phyloP scores from a whole-genome alignment of 2,797 vertebrate species.

The Naso thynnoides region DNA sequence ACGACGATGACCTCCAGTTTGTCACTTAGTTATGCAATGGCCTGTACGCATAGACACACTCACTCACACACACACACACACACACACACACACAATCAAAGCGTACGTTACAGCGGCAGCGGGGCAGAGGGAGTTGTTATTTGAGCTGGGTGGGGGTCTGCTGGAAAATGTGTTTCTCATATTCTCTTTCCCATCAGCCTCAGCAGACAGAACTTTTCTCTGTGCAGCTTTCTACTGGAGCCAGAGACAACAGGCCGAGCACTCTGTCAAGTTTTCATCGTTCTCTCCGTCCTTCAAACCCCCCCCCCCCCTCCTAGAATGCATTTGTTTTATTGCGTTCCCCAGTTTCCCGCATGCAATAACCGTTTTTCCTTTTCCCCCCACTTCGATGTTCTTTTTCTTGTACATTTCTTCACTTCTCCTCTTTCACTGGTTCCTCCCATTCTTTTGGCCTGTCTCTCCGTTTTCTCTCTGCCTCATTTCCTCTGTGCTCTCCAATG shows the following conservation, averaged over 20 bases:
- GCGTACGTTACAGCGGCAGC: slow-evolving; percentile 50
- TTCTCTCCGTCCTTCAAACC: slow-evolving; percentile 56
- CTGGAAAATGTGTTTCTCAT: slow-evolving; percentile 88
- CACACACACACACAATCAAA: slow-evolving; percentile 28
- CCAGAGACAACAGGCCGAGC: slow-evolving; percentile 80
- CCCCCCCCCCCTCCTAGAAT: slow-evolving; percentile 56
- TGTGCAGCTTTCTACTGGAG: slow-evolving; percentile 70
- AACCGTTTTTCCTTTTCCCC: slow-evolving; percentile 60
- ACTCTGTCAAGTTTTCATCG: slow-evolving; percentile 76
- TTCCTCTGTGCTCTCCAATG: slow-evolving; percentile 82
- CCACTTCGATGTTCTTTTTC: slow-evolving; percentile 49
- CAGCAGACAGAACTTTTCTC: slow-evolving; percentile 71
- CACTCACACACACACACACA: slow-evolving; percentile 18
- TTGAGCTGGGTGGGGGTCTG: slow-evolving; percentile 87
- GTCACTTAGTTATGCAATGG: slow-evolving; percentile 28
- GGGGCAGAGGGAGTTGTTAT: slow-evolving; percentile 77
- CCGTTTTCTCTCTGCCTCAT: slow-evolving; percentile 82
- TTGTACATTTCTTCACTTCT: slow-evolving; percentile 70
- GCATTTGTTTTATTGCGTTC: slow-evolving; percentile 78
- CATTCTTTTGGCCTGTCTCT: slow-evolving; percentile 77
- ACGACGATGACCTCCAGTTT: slow-evolving; percentile 18
- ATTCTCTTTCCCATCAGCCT: slow-evolving; percentile 82
- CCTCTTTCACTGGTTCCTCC: slow-evolving; percentile 74
- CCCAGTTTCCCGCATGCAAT: slow-evolving; percentile 69
- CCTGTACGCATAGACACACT: slow-evolving; percentile 8